Conservation (phyloP, 2,797 vertebrate genomes). For the Erpetoichthys calabaricus region DNA sequence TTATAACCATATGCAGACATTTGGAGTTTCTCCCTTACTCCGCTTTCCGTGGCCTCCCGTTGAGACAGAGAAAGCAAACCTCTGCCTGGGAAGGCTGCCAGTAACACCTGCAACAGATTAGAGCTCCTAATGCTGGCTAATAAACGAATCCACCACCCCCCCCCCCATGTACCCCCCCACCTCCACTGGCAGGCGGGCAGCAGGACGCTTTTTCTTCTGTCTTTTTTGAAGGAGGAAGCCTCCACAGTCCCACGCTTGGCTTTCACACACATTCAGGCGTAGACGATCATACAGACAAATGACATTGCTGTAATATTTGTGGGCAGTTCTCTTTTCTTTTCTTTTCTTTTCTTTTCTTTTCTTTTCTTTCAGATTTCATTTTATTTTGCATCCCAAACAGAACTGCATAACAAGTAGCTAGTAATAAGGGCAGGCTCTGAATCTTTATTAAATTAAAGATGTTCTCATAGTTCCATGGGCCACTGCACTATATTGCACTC, state of each 20-base stretch:
- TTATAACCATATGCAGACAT: neutral
- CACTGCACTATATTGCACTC: too few relatives aligned
- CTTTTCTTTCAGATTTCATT: too few relatives aligned
- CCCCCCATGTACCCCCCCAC: slow-evolving; percentile 42
- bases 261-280: too few relatives aligned
- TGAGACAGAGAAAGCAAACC: slow-evolving; percentile 25
- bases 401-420: too few relatives aligned
- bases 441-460: too few relatives aligned
- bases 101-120: slow-evolving; percentile 72
- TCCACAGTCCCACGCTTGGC: neutral
- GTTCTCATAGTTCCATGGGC: too few relatives aligned
- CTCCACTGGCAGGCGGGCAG: slow-evolving; percentile 3
- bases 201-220: neutral
- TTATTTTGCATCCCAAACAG: too few relatives aligned
- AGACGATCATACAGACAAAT: too few relatives aligned
- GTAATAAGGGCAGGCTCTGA: too few relatives aligned
- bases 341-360: too few relatives aligned
- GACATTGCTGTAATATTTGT: too few relatives aligned
- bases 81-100: slow-evolving; percentile 43
- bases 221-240: slow-evolving; percentile 3
- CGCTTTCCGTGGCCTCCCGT: slow-evolving; percentile 35
- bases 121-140: slow-evolving; percentile 51
- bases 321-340: too few relatives aligned
- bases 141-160: slow-evolving; percentile 38
- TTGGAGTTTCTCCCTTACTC: slow-evolving; percentile 6